Evolutionary conservation across 2,113 vertebrate genomes (phyloP), one percentile per base, ranked within the genome.

Genomic region (Ceyx cyanopectus): DNA sequence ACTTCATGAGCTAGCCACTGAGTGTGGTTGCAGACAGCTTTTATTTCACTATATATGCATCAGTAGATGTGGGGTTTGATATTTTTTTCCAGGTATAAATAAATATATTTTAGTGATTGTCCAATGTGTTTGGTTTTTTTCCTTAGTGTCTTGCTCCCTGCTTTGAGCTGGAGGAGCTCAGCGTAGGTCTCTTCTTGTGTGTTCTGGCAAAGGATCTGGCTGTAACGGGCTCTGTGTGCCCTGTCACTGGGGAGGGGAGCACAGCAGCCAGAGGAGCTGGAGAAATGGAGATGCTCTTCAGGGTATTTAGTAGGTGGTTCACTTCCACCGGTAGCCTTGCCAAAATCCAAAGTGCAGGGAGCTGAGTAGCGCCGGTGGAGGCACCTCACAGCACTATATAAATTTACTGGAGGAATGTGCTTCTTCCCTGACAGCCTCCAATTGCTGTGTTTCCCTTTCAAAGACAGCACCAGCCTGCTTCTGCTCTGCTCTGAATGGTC

Each of bases 31-130:
- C 1, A 30, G 12, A 3, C 2, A 32, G 12, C 6, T 30, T 73
- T 43, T 73, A 6, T 6, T 43, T 53, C 34, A 9, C 6, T 6
- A 2, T 14, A 23, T 10, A 10, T 0, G 2, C 8, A 7, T 13
- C 6, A 14, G 5, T 7, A 45, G 15, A 5, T 60, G 7, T 12
- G 21, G n/a, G 29, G 18, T 57, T 32, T 34, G n/a, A 11, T 15
- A 10, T 27, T 45, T 43, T 24, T 72, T 26, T 9, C n/a, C 3
- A 26, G 4, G 6, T 30, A 1, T 43, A 43, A 37, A 37, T 10
- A 37, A 37, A 14, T 7, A 79, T 76, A 5, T n/a, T 78, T 78
- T 30, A 7, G 17, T 77, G 21, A 2, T 6, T 16, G 3, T n/a
- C 73, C 23, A 32, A 8, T 17, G 7, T 56, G 5, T 45, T 58